Evolutionary conservation across 2,113 vertebrate species (phyloP).

Genomic region (Ophthalmolycus amberensis): DNA sequence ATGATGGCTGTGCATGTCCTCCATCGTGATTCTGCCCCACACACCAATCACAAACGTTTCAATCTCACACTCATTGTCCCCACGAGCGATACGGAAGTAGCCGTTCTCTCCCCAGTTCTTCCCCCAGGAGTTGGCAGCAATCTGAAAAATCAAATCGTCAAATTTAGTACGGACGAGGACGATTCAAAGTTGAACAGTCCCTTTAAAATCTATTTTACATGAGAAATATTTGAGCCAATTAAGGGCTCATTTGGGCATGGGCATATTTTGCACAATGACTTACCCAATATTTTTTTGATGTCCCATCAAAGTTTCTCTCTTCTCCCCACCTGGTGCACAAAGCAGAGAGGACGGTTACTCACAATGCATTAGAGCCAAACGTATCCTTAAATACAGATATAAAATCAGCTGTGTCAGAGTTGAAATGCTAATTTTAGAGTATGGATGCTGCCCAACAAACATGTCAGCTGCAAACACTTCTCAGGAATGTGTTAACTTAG

Average conservation of each 20-base stretch:
- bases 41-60: conserved; percentile 95
- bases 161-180: background rate
- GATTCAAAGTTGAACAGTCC: background rate
- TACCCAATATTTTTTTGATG: conserved; percentile 93
- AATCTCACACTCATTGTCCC: conserved; percentile 94
- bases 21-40: conserved; percentile 94
- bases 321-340: conserved; percentile 91
- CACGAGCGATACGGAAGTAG: conserved; percentile 92
- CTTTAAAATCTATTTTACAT: background rate
- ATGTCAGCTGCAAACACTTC: conserved; percentile 9
- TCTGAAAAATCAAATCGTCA: conserved; percentile 76
- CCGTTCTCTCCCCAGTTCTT: conserved; percentile 93
- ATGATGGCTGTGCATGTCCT: conserved; percentile 90
- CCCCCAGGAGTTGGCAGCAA: conserved; percentile 96
- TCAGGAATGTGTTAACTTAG: conserved; percentile 27
- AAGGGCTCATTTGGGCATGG: background rate
- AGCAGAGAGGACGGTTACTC: conserved; percentile 33
- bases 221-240: background rate
- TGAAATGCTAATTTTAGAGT: conserved; percentile 27
- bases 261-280: conserved; percentile 58
- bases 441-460: background rate
- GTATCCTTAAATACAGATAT: background rate
- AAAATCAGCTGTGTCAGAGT: conserved; percentile 14
- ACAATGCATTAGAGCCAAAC: background rate
- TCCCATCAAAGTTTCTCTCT: conserved; percentile 85